A percentile compares a stretch with the other conserved stretches of the same genome.
Evolutionary conservation across 2,888 invertebrate genomes (phyloP).

Genomic region (Eumerus sabulonum): DNA sequence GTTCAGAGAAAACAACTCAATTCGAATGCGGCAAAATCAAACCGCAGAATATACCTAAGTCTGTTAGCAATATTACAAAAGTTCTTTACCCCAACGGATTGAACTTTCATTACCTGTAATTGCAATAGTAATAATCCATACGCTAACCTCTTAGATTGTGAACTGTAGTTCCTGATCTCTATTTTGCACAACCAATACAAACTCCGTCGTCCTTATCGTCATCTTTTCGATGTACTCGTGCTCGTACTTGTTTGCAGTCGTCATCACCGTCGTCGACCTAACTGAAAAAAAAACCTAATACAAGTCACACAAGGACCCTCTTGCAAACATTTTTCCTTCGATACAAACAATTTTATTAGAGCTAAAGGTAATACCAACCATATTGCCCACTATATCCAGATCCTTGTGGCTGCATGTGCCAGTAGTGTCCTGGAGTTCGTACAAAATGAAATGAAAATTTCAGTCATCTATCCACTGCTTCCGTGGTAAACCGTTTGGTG

Average conservation of each 20-base stretch:
- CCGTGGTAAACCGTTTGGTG: slow-evolving; percentile 10
- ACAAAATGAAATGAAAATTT: slow-evolving; percentile 63
- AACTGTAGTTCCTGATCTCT: not conserved
- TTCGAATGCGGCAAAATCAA: not conserved
- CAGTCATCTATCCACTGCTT: slow-evolving; percentile 10
- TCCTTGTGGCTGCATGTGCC: slow-evolving; percentile 35
- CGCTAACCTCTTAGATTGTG: slow-evolving; percentile 4
- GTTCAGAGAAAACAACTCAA: not conserved
- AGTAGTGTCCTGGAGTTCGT: slow-evolving; percentile 54
- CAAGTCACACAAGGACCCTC: slow-evolving; percentile 57
- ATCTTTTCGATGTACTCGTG: too few relatives aligned
- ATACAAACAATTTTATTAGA: too few relatives aligned
- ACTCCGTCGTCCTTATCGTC: not conserved
- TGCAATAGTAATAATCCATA: slow-evolving; percentile 49
- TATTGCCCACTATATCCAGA: slow-evolving; percentile 33
- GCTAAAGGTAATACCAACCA: slow-evolving; percentile 13
- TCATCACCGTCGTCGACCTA: not conserved
- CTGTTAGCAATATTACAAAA: slow-evolving; percentile 28
- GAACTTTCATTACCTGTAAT: slow-evolving; percentile 61
- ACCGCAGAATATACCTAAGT: slow-evolving; percentile 17
- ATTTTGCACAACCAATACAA: slow-evolving; percentile 26
- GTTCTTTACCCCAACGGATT: slow-evolving; percentile 18
- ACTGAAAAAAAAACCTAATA: slow-evolving; percentile 36
- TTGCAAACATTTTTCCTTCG: too few relatives aligned
- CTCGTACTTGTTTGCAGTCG: not conserved